Percentiles rank a stretch among this genome's conserved stretches.
Conservation (phyloP, 2,888 invertebrate species). For the Hypomecis atomaria region DNA sequence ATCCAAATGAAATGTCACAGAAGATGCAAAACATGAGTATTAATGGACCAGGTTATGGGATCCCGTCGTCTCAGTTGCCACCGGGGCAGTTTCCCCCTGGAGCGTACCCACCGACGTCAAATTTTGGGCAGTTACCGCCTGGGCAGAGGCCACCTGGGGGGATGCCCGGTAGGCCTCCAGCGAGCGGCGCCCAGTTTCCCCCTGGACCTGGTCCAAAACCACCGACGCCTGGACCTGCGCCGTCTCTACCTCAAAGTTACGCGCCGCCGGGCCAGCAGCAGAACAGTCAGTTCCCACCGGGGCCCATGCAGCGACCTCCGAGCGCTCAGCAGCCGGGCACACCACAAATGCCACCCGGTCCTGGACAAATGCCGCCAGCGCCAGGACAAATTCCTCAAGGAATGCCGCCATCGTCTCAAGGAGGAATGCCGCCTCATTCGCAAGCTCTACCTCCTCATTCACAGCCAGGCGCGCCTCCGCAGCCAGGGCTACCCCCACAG, state of each 20-base stretch:
- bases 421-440: constrained; percentile 25
- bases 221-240: constrained; percentile 54
- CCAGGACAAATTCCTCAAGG: background rate
- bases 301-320: constrained; percentile 55
- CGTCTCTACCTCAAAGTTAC: constrained; percentile 48
- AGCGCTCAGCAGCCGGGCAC: constrained; percentile 50
- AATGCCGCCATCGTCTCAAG: constrained; percentile 16
- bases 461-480: constrained; percentile 48
- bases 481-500: constrained; percentile 45
- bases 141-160: constrained; percentile 47
- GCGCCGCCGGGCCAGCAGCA: constrained; percentile 49
- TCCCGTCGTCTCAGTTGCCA: constrained; percentile 69
- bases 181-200: constrained; percentile 55
- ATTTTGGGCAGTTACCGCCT: constrained; percentile 55
- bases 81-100: constrained; percentile 63
- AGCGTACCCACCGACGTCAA: constrained; percentile 61
- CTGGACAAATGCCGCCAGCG: constrained; percentile 3
- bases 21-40: constrained; percentile 79
- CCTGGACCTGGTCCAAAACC: constrained; percentile 55
- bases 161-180: constrained; percentile 49
- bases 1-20: constrained; percentile 69
- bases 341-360: constrained; percentile 16
- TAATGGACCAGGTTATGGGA: constrained; percentile 67
- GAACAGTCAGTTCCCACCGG: constrained; percentile 47
- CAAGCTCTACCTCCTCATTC: constrained; percentile 49